phyloP scores from a whole-genome alignment of 2,113 vertebrate species.

The Pteropus alecto region DNA sequence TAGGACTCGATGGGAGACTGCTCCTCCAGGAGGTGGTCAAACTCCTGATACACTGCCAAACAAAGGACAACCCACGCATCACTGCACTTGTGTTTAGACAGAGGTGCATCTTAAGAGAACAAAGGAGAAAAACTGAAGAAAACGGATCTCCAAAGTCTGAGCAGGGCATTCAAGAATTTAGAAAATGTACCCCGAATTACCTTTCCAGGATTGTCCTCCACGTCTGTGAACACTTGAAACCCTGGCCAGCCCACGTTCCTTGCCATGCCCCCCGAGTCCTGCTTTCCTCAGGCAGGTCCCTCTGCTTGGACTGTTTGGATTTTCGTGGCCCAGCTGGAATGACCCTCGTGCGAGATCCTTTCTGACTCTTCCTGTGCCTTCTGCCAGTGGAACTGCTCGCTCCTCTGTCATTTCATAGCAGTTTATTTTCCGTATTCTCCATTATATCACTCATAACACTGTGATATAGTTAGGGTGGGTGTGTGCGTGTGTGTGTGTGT shows the following conservation, averaged over 20 bases:
- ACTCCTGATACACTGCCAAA: constrained; percentile 96
- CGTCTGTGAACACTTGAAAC: background rate
- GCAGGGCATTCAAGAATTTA: background rate
- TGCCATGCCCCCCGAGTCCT: background rate
- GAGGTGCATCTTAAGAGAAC: background rate
- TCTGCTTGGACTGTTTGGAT: background rate
- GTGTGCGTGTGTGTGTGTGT: background rate
- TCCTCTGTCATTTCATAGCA: background rate
- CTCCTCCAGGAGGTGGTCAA: constrained; percentile 96
- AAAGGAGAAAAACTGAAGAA: background rate
- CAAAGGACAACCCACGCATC: constrained; percentile 22
- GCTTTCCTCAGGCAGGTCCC: background rate
- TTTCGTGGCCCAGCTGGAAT: background rate
- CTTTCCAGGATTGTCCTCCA: background rate
- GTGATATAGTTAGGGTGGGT: no score
- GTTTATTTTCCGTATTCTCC: background rate
- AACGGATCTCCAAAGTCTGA: background rate
- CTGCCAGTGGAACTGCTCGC: background rate
- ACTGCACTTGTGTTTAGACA: background rate
- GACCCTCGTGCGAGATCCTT: background rate
- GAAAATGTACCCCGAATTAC: background rate
- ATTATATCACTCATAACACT: no score
- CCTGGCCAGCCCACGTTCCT: background rate
- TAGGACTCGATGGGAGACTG: constrained; percentile 98
- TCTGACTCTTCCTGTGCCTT: background rate